Evolutionary conservation across 2,888 invertebrate species (phyloP).

Genomic region (Amphipoea lucens): DNA sequence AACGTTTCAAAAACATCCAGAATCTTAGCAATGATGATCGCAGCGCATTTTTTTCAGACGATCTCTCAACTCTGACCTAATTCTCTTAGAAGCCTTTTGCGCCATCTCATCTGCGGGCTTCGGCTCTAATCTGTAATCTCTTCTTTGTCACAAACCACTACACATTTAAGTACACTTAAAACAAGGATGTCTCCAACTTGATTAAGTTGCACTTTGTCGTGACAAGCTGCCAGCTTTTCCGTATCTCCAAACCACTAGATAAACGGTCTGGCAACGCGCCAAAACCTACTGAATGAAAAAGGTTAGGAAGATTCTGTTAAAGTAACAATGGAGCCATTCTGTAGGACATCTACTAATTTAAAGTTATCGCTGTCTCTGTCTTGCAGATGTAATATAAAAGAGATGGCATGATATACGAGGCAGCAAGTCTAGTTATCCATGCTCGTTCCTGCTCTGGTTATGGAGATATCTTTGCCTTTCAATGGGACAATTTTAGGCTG

Average conservation of each 20-base stretch:
- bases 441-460: background rate
- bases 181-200: conserved; percentile 14
- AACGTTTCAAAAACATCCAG: too few relatives aligned
- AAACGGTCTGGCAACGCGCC: conserved; percentile 36
- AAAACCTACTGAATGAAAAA: conserved; percentile 12
- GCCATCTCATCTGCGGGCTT: background rate
- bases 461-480: background rate
- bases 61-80: background rate
- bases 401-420: background rate
- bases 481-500: background rate
- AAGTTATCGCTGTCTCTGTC: background rate
- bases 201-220: conserved; percentile 13
- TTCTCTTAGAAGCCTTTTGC: background rate
- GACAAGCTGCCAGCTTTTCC: conserved; percentile 30
- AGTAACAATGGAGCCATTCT: conserved; percentile 1
- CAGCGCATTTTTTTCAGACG: background rate
- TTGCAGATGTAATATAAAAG: background rate
- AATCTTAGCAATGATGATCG: background rate
- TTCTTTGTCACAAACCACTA: conserved; percentile 19
- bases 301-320: conserved; percentile 10
- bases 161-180: conserved; percentile 16
- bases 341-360: background rate
- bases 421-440: background rate
- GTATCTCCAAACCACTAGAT: conserved; percentile 42
- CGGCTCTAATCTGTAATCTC: background rate